Conservation (phyloP, 2,888 invertebrate species). For the Sclerodermus sp. region DNA sequence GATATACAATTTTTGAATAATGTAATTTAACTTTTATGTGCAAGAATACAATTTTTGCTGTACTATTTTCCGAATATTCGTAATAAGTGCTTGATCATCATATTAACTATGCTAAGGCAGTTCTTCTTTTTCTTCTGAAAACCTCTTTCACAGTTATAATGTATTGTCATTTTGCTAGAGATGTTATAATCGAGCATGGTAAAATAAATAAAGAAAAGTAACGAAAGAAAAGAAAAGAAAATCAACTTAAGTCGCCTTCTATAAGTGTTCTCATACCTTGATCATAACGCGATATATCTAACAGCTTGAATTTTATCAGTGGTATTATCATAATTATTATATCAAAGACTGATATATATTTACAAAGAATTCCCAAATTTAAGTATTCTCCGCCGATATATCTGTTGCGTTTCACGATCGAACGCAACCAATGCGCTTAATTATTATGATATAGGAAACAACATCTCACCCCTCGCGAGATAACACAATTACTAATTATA, state of each 20-base stretch:
- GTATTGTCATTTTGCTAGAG: slow-evolving; percentile 4
- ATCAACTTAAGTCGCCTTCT: slow-evolving; percentile 24
- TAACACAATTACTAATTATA: slow-evolving; percentile 25
- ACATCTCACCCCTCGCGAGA: slow-evolving; percentile 20
- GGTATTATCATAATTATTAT: slow-evolving; percentile 31
- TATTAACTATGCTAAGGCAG: not conserved
- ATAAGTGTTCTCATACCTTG: slow-evolving; percentile 29
- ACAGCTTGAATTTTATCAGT: slow-evolving; percentile 26
- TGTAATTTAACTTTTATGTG: no score
- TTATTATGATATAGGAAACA: slow-evolving; percentile 5
- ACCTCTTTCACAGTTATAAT: slow-evolving; percentile 3
- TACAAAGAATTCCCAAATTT: slow-evolving; percentile 25
- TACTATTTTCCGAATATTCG: slow-evolving; percentile 10
- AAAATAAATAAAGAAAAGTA: not conserved
- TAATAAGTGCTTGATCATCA: slow-evolving; percentile 17
- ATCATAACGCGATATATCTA: slow-evolving; percentile 21
- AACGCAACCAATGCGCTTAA: not conserved
- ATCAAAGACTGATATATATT: slow-evolving; percentile 48
- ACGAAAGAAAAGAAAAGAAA: not conserved
- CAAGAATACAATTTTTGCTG: not conserved
- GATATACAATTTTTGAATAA: no score
- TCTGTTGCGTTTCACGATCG: not conserved
- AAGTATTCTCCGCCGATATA: slow-evolving; percentile 12
- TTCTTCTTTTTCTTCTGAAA: not conserved
- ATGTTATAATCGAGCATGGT: slow-evolving; percentile 17